Base-by-base conservation (phyloP, 2,113 vertebrate species). In the Nesoenas mayeri region DNA sequence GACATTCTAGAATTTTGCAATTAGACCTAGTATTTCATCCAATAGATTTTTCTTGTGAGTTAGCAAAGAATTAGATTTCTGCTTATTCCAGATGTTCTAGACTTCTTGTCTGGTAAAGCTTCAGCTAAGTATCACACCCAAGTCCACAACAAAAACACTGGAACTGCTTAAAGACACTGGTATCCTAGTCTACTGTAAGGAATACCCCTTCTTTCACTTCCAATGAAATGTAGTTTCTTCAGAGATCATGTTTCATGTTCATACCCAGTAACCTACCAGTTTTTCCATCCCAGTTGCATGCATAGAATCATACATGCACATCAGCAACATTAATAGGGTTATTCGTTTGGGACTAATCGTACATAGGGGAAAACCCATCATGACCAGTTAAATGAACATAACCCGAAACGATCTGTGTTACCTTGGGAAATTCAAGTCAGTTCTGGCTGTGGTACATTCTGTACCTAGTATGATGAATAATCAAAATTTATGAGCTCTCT, bases 341-440 rank as follows among this genome's bases (percentile, higher is more conserved):
- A 75, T 28, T 40, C 0, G 0, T 42, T 42, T 60, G 26, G 22
- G 31, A 17, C 9, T 66, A 79, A 47, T 3, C 14, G 47, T 38
- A 87, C 42, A 32, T 2, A 56, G 10, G 31, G 69, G 57, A 81
- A 92, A 89, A 79, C 13, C 69, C 24, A 88, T 58, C 31, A 70
- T 2, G 1, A 83, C 10, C 58, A 78, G 44, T 66, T 77, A 83
- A 69, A 79, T 10, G n/a, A 91, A 65, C 0, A 2, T 29, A 89
- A 90, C 58, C 58, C 11, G 3, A 82, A 94, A 85, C 10, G 4
- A 91, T 48, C 61, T 38, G 51, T 60, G 25, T 36, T 67, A 88
- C 34, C 17, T 60, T n/a, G 6, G 58, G 90, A 94, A 94, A 91
- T 86, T 96, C 93, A 94, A 96, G 79, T 93, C 64, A 96, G 16